Evolutionary conservation across 2,797 vertebrate species (phyloP).

Genomic region (Rhinatrema bivittatum): DNA sequence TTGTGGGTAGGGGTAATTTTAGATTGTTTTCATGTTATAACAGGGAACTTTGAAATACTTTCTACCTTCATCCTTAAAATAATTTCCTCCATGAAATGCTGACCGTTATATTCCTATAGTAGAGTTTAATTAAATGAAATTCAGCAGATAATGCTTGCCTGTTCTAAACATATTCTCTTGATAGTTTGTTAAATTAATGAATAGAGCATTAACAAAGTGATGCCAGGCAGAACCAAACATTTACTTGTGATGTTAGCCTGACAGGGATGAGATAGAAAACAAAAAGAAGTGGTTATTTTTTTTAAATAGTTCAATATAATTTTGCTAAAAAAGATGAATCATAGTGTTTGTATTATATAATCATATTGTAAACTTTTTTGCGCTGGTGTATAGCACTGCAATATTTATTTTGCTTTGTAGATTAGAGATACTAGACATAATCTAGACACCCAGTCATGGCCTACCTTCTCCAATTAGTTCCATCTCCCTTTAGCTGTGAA

Average conservation of each 20-base stretch:
- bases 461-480: too few relatives aligned
- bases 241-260: constrained; percentile 20
- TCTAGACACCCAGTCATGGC: too few relatives aligned
- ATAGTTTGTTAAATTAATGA: constrained; percentile 55
- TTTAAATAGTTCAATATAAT: constrained; percentile 7
- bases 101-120: constrained; percentile 39
- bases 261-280: constrained; percentile 1
- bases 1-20: constrained; percentile 33
- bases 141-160: constrained; percentile 46
- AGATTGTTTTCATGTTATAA: constrained; percentile 41
- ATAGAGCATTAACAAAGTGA: constrained; percentile 36
- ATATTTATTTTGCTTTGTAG: rapidly evolving
- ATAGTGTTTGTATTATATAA: not conserved
- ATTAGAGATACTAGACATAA: too few relatives aligned
- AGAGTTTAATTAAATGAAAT: constrained; percentile 58
- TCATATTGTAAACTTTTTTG: not conserved
- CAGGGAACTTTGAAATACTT: constrained; percentile 38
- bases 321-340: constrained; percentile 5
- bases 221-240: constrained; percentile 33
- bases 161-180: constrained; percentile 44
- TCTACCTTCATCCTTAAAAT: constrained; percentile 40
- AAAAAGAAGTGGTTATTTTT: constrained; percentile 8
- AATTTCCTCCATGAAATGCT: constrained; percentile 43
- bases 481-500: too few relatives aligned
- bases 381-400: rapidly evolving